These are phyloP conservation scores for Danionella cerebrum DNA, from an alignment of 2,113 vertebrate species.

Conservation along the genomic window DNA sequence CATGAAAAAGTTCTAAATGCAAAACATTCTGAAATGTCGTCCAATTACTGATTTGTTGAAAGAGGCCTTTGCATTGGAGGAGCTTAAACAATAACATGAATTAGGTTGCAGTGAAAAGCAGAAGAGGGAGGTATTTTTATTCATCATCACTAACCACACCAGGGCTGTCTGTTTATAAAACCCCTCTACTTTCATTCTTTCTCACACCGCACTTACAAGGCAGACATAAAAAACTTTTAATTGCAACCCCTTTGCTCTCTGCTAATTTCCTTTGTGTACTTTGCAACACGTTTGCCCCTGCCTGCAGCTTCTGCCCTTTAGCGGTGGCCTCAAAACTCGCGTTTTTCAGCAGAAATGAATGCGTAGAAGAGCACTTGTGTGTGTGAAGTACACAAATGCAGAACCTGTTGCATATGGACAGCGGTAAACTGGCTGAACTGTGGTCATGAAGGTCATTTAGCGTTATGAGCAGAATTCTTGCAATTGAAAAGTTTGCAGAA, in stretches of 20 bases:
- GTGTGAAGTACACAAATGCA: background rate
- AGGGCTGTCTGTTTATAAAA: background rate
- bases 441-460: too few species aligned
- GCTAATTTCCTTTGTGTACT: background rate
- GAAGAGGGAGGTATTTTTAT: too few species aligned
- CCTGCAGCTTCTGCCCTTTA: background rate
- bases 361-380: background rate
- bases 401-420: too few species aligned
- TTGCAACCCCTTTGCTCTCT: background rate
- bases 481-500: background rate
- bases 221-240: background rate
- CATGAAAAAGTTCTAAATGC: too few species aligned
- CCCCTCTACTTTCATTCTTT: background rate
- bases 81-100: too few species aligned
- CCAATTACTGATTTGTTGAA: too few species aligned
- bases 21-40: too few species aligned
- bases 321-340: background rate
- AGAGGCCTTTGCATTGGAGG: too few species aligned
- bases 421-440: too few species aligned
- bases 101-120: too few species aligned
- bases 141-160: too few species aligned
- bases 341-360: constrained; percentile 4
- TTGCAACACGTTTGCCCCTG: background rate
- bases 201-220: background rate
- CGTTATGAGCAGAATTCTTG: too few species aligned